phyloP scores from a whole-genome alignment of 2,888 invertebrate genomes.

The Mystacides longicornis region DNA sequence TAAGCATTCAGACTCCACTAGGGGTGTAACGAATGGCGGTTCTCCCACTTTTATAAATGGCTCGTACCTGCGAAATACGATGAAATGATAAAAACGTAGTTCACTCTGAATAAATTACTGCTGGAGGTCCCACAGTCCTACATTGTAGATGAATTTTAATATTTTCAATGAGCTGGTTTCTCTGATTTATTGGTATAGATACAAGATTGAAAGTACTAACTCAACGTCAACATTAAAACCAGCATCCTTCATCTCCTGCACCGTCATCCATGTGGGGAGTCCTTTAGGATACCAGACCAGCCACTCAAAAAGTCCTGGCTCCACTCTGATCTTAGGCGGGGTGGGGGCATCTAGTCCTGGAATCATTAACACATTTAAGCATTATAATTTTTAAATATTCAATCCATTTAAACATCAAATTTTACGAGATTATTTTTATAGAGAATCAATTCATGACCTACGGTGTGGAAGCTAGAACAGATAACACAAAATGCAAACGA shows the following conservation, averaged over 20 bases:
- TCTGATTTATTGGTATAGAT: no score
- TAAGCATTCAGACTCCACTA: constrained; percentile 18
- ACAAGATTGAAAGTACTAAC: constrained; percentile 40
- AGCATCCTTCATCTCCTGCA: constrained; percentile 60
- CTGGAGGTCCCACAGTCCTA: no score
- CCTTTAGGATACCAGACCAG: constrained; percentile 79
- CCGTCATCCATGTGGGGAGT: constrained; percentile 70
- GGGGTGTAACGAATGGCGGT: constrained; percentile 18
- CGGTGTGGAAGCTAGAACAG: no score
- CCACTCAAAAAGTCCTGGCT: constrained; percentile 93
- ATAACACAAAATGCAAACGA: no score
- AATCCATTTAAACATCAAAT: no score
- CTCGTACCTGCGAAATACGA: constrained; percentile 42
- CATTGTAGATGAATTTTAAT: no score
- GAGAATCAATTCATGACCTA: no score
- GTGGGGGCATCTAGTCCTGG: constrained; percentile 51
- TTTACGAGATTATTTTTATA: no score
- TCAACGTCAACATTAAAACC: constrained; percentile 69
- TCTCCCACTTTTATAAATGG: constrained; percentile 37
- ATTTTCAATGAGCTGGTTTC: no score
- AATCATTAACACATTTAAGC: no score
- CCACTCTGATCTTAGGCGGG: constrained; percentile 64
- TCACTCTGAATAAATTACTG: neutral
- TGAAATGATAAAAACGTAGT: neutral
- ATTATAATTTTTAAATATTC: no score